phyloP scores from a whole-genome alignment of 2,113 vertebrate species.

The Ictalurus punctatus region DNA sequence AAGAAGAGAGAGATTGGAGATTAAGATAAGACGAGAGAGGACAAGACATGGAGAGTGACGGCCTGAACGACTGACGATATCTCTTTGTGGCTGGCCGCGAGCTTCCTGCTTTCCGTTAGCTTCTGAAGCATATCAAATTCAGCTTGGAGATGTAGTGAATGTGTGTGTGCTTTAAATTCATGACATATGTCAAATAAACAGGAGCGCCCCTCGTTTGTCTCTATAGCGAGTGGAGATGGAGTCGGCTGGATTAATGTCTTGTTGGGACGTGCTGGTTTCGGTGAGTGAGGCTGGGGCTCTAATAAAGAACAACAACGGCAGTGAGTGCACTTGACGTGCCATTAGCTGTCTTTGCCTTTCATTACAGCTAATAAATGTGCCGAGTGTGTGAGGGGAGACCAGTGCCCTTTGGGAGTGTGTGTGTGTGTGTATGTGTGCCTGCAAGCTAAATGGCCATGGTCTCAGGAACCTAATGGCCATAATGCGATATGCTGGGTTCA shows the following conservation, averaged over 20 bases:
- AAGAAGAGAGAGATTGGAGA: slow-evolving; percentile 33
- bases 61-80: neutral
- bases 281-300: slow-evolving; percentile 33
- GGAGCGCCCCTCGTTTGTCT: slow-evolving; percentile 32
- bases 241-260: slow-evolving; percentile 47
- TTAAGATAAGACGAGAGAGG: slow-evolving; percentile 16
- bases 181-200: slow-evolving; percentile 47
- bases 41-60: slow-evolving; percentile 5
- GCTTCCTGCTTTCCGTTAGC: slow-evolving; percentile 1
- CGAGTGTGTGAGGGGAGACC: slow-evolving; percentile 28
- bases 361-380: slow-evolving; percentile 60
- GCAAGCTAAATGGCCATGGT: slow-evolving; percentile 50
- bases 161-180: slow-evolving; percentile 31
- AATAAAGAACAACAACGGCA: slow-evolving; percentile 61
- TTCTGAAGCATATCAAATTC: slow-evolving; percentile 33
- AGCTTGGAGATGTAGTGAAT: slow-evolving; percentile 29
- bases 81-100: neutral
- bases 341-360: slow-evolving; percentile 61
- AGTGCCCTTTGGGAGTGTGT: slow-evolving; percentile 8
- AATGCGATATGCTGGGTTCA: slow-evolving; percentile 58
- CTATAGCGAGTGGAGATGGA: slow-evolving; percentile 35
- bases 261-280: slow-evolving; percentile 37
- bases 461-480: slow-evolving; percentile 57
- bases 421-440: slow-evolving; percentile 30
- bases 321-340: slow-evolving; percentile 59